A percentile compares a stretch with the other conserved stretches of the same genome.
These are phyloP conservation scores for Varanus salvator DNA, from an alignment of 2,113 vertebrate species.

Conservation along the genomic window DNA sequence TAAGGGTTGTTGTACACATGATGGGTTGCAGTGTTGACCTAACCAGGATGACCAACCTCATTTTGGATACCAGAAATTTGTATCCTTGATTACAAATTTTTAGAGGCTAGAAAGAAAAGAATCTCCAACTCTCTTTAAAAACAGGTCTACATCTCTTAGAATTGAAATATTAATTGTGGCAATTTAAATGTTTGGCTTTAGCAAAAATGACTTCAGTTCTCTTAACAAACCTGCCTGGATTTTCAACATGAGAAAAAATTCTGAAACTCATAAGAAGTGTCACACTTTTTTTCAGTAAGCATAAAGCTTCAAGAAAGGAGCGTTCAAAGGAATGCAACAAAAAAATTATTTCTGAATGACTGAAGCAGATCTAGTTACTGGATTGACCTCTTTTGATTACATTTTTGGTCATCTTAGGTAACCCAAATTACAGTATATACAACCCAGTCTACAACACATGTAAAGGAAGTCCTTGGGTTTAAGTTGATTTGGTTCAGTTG, in stretches of 20 bases:
- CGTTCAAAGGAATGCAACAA: background rate
- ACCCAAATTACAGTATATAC: conserved; percentile 36
- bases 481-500: background rate
- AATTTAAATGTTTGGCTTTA: conserved; percentile 11
- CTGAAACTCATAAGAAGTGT: rapidly evolving
- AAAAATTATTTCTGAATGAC: background rate
- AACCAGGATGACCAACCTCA: too few species aligned
- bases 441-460: background rate
- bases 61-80: too few species aligned
- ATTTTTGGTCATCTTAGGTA: conserved; percentile 12
- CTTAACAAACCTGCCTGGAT: conserved; percentile 6
- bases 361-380: background rate
- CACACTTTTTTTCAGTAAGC: background rate
- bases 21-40: too few species aligned
- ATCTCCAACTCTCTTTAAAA: background rate
- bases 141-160: background rate
- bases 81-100: background rate
- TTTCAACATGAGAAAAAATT: background rate
- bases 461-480: background rate
- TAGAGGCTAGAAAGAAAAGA: background rate
- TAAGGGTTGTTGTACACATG: too few species aligned
- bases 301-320: background rate
- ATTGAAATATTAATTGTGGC: background rate
- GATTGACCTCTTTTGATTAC: background rate
- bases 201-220: conserved; percentile 6